Evolutionary conservation across 2,888 invertebrate genomes (phyloP).

Genomic region (Hirtodrosophila histrioides): DNA sequence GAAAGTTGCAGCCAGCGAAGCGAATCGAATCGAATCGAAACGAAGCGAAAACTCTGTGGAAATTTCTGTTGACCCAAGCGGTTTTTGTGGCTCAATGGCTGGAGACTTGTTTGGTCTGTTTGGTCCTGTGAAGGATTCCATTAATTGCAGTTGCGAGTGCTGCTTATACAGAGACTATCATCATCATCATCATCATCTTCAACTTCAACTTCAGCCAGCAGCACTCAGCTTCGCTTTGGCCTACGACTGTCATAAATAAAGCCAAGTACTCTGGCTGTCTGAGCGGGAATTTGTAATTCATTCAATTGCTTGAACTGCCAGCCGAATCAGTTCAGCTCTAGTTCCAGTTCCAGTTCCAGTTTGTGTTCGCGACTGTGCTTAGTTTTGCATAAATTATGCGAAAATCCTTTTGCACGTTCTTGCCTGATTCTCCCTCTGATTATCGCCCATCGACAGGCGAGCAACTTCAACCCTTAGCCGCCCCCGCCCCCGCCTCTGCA

Average conservation of each 20-base stretch:
- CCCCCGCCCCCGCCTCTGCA: conserved; percentile 10
- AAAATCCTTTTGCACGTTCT: conserved; percentile 15
- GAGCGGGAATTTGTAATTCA: conserved; percentile 40
- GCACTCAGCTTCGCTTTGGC: conserved; percentile 3
- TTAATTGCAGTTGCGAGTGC: conserved; percentile 58
- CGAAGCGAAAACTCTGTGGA: conserved; percentile 13
- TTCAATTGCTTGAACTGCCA: conserved; percentile 26
- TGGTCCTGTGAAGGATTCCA: conserved; percentile 26
- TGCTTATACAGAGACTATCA: conserved; percentile 5
- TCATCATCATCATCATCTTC: background rate
- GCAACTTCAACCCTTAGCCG: conserved; percentile 41
- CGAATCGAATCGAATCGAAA: conserved; percentile 3
- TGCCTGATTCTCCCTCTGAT: conserved; percentile 15
- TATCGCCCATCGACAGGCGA: conserved; percentile 47
- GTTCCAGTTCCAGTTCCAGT: background rate
- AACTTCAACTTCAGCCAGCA: background rate
- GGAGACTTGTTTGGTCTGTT: conserved; percentile 40
- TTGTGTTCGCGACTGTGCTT: conserved; percentile 51
- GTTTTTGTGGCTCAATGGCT: conserved; percentile 49
- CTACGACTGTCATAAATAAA: conserved; percentile 56
- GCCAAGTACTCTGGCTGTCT: conserved; percentile 58
- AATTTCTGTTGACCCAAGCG: conserved; percentile 73
- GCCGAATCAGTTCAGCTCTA: conserved; percentile 3
- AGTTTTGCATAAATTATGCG: conserved; percentile 68
- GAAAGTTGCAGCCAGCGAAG: conserved; percentile 55